Evolutionary conservation across 1,140 invertebrate species (phyloP).

Genomic region (Oedothorax gibbosus): DNA sequence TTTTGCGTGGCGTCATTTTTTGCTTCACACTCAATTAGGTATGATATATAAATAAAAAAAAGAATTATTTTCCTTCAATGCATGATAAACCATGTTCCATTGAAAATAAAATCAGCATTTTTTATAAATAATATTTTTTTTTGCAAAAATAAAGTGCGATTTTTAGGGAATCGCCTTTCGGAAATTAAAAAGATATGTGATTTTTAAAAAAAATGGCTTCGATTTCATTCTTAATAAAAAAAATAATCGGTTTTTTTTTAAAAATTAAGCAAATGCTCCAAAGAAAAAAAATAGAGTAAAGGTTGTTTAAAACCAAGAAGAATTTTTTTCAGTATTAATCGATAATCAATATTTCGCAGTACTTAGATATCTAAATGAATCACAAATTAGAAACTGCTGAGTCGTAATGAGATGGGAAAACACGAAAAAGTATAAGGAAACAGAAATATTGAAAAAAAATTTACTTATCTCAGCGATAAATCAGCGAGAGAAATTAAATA

Average conservation of each 20-base stretch:
- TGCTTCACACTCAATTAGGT: conserved; percentile 35
- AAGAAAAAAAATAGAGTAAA: conserved; percentile 1
- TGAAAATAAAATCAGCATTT: conserved; percentile 19
- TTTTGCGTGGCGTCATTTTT: not conserved
- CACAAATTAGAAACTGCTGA: conserved; percentile 25
- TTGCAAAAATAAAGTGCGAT: not conserved
- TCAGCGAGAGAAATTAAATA: no score
- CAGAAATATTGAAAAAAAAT: no score
- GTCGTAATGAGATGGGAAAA: not conserved
- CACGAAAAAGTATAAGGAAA: no score
- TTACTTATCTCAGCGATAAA: no score
- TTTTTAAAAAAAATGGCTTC: not conserved
- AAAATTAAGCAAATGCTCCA: conserved; percentile 10
- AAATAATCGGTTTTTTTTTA: not conserved
- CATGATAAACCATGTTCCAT: not conserved
- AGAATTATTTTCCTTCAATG: not conserved
- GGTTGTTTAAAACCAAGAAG: not conserved
- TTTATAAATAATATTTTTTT: conserved; percentile 4
- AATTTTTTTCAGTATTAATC: conserved; percentile 30
- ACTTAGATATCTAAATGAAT: conserved; percentile 38
- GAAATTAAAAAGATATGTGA: not conserved
- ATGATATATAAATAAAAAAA: conserved; percentile 26
- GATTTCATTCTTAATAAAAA: conserved; percentile 1
- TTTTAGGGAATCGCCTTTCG: not conserved
- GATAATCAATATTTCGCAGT: conserved; percentile 38